Percentiles rank a stretch among this genome's conserved stretches.
Evolutionary conservation across 2,797 vertebrate genomes (phyloP).

Genomic region (Oophaga sylvatica): DNA sequence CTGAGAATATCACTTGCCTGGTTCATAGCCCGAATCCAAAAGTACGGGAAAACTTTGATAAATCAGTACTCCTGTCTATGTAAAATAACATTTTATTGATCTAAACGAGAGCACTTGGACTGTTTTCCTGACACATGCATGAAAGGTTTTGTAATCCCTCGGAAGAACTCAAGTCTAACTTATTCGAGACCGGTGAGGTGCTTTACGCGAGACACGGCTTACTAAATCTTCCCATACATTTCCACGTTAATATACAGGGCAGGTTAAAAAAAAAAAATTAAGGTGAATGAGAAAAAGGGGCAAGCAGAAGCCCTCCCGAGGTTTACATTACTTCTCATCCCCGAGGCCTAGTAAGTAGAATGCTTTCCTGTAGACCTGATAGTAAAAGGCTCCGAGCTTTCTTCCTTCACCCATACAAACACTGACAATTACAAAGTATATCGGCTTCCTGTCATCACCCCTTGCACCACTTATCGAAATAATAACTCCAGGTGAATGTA

Average conservation of each 20-base stretch:
- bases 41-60: slow-evolving; percentile 52
- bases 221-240: background rate
- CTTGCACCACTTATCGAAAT: slow-evolving; percentile 45
- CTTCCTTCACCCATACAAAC: slow-evolving; percentile 33
- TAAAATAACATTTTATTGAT: slow-evolving; percentile 60
- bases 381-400: slow-evolving; percentile 36
- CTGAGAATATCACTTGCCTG: slow-evolving; percentile 36
- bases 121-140: slow-evolving; percentile 49
- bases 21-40: slow-evolving; percentile 52
- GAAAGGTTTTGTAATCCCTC: slow-evolving; percentile 52
- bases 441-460: slow-evolving; percentile 55
- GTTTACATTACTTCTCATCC: slow-evolving; percentile 20
- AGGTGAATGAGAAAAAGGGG: slow-evolving; percentile 4
- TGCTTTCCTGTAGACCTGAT: slow-evolving; percentile 41
- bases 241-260: background rate
- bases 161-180: slow-evolving; percentile 44
- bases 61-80: slow-evolving; percentile 49
- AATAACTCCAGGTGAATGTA: slow-evolving; percentile 52
- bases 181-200: slow-evolving; percentile 29
- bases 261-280: slow-evolving; percentile 24
- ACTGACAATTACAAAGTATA: slow-evolving; percentile 50
- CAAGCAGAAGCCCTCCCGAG: slow-evolving; percentile 28
- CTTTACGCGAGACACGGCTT: slow-evolving; percentile 4
- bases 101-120: slow-evolving; percentile 30
- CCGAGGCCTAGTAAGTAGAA: slow-evolving; percentile 33